Percentiles rank a stretch among this genome's conserved stretches.
These are phyloP conservation scores for Hyaena hyaena DNA, from an alignment of 2,113 vertebrate species.

Conservation along the genomic window DNA sequence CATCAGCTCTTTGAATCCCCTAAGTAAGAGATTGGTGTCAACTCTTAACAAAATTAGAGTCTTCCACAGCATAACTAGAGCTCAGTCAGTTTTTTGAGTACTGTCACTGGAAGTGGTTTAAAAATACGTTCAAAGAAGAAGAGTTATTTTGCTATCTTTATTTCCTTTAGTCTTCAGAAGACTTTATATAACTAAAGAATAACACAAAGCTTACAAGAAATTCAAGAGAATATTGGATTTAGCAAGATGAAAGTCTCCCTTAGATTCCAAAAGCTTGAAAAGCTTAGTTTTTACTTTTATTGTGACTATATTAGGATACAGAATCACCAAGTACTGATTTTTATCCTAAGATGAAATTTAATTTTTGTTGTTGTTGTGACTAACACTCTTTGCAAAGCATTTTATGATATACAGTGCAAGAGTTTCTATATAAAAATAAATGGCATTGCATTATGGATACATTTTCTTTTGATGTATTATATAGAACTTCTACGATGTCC, in stretches of 20 bases:
- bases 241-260: background rate
- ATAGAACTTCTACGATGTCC: background rate
- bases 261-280: background rate
- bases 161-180: constrained; percentile 34
- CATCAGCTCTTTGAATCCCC: background rate
- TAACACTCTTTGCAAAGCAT: background rate
- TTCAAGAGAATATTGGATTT: background rate
- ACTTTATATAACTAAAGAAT: background rate
- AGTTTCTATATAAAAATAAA: constrained; percentile 34
- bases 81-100: background rate
- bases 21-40: constrained; percentile 37
- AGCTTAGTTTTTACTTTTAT: background rate
- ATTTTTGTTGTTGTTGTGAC: background rate
- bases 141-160: background rate
- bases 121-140: background rate
- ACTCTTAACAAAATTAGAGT: constrained; percentile 47
- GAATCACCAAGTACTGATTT: background rate
- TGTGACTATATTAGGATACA: background rate
- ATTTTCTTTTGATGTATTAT: background rate
- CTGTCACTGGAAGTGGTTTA: background rate
- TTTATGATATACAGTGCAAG: background rate
- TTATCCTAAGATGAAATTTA: background rate
- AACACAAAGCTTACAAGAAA: background rate
- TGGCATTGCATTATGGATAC: background rate
- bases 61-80: background rate